Evolutionary conservation across 2,797 vertebrate species (phyloP), one percentile per base, ranked within the genome.

Genomic region (Hylomyscus alleni): DNA sequence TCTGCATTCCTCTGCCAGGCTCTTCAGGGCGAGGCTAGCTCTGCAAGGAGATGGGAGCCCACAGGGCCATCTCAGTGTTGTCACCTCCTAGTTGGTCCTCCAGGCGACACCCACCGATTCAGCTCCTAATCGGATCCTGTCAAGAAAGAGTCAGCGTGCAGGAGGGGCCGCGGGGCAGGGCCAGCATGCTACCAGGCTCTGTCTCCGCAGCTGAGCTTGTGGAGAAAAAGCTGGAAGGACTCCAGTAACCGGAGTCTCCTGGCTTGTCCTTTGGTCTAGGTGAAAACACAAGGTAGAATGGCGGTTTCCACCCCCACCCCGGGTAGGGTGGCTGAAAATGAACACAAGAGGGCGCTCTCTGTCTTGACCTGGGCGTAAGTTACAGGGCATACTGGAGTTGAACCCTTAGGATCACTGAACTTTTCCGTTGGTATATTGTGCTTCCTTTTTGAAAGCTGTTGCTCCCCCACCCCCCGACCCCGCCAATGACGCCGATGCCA

Each of bases 401-500:
- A 65, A 31, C 65, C 72, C 94, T 90, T 40, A 85, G 24, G 73
- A 62, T 69, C 29, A 58, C 62, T 69, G 54, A 2, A 15, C n/a
- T 78, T 92, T 93, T 76, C 77, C 58, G 34, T 93, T 73, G 77
- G 73, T 10, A n/a, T n/a, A 26, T 5, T 75, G 29, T 40, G 65
- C 80, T 78, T 73, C 24, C 17, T 3, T 73, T 72, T 72, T 19
- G 58, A 56, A 73, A 88, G 52, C 26, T 65, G 60, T 26, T 81
- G 50, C 14, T 34, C 58, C 67, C n/a, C 72, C 37, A 40, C 37
- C 20, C 20, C 20, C 22, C 11, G 10, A 24, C 93, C 52, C 81
- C 87, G 62, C 81, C 94, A 89, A 82, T 37, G 54, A 91, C 14
- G 34, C 85, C 58, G 72, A 91, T 93, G 88, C 14, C 40, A 73